Percentiles rank a stretch among this genome's conserved stretches.
phyloP scores from a whole-genome alignment of 2,797 vertebrate species.

The Carapus acus region DNA sequence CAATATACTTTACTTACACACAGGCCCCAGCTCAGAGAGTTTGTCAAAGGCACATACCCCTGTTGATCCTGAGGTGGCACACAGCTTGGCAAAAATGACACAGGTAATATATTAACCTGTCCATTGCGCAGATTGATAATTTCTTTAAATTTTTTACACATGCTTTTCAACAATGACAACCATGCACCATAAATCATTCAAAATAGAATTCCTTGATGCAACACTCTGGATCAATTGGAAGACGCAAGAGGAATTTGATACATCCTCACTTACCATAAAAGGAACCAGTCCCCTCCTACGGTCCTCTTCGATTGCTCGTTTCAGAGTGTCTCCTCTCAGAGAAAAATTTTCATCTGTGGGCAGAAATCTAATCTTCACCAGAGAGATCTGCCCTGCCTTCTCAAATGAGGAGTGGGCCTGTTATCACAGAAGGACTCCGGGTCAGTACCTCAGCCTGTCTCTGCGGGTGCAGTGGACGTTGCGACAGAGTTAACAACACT shows the following conservation, averaged over 20 bases:
- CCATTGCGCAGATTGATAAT: no score
- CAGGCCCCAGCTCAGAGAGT: slow-evolving; percentile 85
- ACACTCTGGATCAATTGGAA: no score
- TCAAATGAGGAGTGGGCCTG: slow-evolving; percentile 96
- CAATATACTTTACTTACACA: no score
- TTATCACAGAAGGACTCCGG: neutral
- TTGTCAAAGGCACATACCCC: slow-evolving; percentile 93
- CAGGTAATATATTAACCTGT: no score
- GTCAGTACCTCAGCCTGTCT: neutral
- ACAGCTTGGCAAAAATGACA: slow-evolving; percentile 81
- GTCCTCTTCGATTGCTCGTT: slow-evolving; percentile 85
- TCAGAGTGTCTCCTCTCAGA: slow-evolving; percentile 84
- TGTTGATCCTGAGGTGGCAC: slow-evolving; percentile 90
- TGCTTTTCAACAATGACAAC: no score
- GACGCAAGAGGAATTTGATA: no score
- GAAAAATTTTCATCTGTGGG: slow-evolving; percentile 85
- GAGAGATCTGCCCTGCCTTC: slow-evolving; percentile 92
- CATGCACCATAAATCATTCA: no score
- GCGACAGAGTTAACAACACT: neutral
- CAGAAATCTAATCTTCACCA: slow-evolving; percentile 89
- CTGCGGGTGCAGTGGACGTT: neutral
- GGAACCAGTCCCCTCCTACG: slow-evolving; percentile 80
- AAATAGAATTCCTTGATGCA: no score
- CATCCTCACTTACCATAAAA: slow-evolving; percentile 82
- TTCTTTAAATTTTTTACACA: no score